Evolutionary conservation across 2,888 invertebrate genomes (phyloP), one percentile per base, ranked within the genome.

Genomic region (Nesidiocoris tenuis): DNA sequence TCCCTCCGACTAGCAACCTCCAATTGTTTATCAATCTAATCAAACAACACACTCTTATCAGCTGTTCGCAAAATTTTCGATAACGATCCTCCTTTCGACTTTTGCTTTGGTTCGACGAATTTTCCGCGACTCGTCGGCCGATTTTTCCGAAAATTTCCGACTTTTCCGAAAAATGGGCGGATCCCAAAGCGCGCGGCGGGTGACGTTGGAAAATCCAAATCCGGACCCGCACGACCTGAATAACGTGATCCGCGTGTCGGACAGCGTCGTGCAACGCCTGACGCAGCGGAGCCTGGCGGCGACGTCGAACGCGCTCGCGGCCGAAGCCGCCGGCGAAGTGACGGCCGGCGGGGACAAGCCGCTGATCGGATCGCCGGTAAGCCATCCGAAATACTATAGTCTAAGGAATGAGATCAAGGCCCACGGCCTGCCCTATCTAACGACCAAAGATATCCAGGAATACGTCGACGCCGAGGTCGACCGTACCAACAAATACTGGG

Each of bases 381-480:
- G 63, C 63, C 25, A 39, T 18, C 19, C 54, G 19, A 22, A 74
- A 16, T 74, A 55, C 56, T 65, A 74, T 57, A 64, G 57, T 59
- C 55, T 74, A 18, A 55, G 74, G 25, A 64, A 74, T 65, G 74
- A 74, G 59, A 57, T 74, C 25, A 55, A 18, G 23, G 65, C 25
- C 23, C 65, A 74, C 65, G 74, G 74, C n/a, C 25, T 65, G 17
- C 74, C 74, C 64, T 74, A 74, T 65, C 65, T 74, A 57, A 74
- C 74, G 3, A 74, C 74, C n/a, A 74, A 64, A 55, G 74, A 74
- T 66, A 66, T 74, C 19, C 74, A 74, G 65, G 74, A 74, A 23
- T 74, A 74, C 74, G 65, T 74, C 12, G 56, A 64, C 16, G 0
- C 74, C 17, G 74, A 74, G 22, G 64, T 74, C 18, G 74, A 74